phyloP scores from a whole-genome alignment of 2,797 vertebrate genomes.

The Pangasius sanitwongsei region DNA sequence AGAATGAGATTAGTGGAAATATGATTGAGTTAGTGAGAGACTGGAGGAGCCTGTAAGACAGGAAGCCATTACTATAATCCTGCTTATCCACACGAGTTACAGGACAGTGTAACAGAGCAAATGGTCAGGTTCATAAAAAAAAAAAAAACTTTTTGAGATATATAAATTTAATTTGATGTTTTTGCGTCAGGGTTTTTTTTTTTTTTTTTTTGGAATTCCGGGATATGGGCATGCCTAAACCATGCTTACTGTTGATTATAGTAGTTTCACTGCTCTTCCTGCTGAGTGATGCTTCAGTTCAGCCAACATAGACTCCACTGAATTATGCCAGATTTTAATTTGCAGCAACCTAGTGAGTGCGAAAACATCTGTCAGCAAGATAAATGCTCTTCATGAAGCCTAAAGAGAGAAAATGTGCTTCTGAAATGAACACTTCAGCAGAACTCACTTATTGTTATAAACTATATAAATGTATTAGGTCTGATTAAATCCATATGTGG shows the following conservation, averaged over 20 bases:
- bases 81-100: slow-evolving; percentile 62
- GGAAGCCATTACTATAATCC: slow-evolving; percentile 64
- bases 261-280: background rate
- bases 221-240: background rate
- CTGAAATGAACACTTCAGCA: background rate
- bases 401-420: background rate
- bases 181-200: background rate
- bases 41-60: slow-evolving; percentile 47
- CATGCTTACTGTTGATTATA: background rate
- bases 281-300: background rate
- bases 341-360: background rate
- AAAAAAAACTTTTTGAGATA: background rate
- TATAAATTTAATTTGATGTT: background rate
- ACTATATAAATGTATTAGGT: background rate
- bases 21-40: slow-evolving; percentile 69
- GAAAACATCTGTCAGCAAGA: slow-evolving; percentile 1
- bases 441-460: background rate
- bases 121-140: background rate
- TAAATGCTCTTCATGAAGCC: background rate
- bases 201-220: background rate
- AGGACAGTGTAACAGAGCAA: slow-evolving; percentile 45
- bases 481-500: background rate
- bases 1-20: slow-evolving; percentile 74
- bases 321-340: background rate
- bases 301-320: background rate